A percentile compares a stretch with the other conserved stretches of the same genome.
phyloP scores from a whole-genome alignment of 2,113 vertebrate species.

The Erinaceus europaeus region DNA sequence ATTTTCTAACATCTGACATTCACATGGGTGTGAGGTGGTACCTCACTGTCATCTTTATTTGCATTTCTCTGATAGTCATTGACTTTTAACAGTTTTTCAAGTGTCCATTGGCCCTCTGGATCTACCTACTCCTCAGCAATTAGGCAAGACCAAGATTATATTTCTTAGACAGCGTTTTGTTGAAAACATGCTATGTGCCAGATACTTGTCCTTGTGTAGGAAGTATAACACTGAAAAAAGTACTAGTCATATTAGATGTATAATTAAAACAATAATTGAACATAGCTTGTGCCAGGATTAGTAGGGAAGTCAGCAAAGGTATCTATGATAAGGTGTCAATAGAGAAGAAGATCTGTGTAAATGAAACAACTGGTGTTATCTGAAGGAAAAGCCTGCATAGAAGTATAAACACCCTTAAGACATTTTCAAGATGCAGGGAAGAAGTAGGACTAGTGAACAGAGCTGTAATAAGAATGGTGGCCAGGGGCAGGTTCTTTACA shows the following conservation, averaged over 20 bases:
- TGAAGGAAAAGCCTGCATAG: neutral
- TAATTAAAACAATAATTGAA: neutral
- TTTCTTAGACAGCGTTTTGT: neutral
- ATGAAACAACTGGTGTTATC: neutral
- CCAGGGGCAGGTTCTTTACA: neutral
- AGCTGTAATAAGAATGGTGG: neutral
- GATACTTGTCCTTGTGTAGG: neutral
- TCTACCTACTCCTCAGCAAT: too few relatives aligned
- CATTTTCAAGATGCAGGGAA: neutral
- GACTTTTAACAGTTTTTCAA: too few relatives aligned
- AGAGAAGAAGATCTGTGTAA: neutral
- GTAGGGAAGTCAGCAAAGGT: neutral
- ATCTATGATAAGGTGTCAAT: neutral
- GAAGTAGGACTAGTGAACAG: neutral
- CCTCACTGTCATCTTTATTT: too few relatives aligned
- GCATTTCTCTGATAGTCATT: too few relatives aligned
- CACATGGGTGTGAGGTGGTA: too few relatives aligned
- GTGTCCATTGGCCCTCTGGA: too few relatives aligned
- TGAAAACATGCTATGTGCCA: neutral
- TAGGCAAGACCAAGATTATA: neutral
- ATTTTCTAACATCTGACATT: too few relatives aligned
- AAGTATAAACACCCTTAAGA: neutral
- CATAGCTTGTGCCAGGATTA: neutral
- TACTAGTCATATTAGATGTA: neutral
- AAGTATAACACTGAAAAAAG: neutral